Conservation (phyloP, 2,113 vertebrate genomes). For the Coregonus clupeaformis region DNA sequence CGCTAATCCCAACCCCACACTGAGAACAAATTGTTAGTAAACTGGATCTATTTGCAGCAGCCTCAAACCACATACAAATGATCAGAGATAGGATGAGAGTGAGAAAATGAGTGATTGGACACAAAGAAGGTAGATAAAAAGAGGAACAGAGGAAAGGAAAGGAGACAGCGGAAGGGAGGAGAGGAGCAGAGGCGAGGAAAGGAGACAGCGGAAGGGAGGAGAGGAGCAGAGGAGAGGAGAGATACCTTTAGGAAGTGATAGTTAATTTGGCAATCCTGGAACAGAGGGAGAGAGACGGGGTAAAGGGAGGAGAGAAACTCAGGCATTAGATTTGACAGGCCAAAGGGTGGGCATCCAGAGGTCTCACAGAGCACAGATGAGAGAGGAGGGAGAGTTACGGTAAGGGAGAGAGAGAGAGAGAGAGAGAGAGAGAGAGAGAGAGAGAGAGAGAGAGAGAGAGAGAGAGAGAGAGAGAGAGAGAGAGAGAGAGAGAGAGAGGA, state of each 20-base stretch:
- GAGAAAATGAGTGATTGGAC: neutral
- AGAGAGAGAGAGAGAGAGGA: neutral
- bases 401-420: neutral
- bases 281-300: constrained; percentile 36
- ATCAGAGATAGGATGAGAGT: constrained; percentile 15
- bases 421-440: constrained; percentile 15
- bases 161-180: constrained; percentile 10
- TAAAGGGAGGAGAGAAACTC: constrained; percentile 67
- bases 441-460: neutral
- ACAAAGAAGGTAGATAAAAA: neutral
- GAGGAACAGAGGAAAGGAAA: constrained; percentile 17
- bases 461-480: neutral
- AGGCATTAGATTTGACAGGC: constrained; percentile 63
- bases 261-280: constrained; percentile 78
- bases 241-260: constrained; percentile 78
- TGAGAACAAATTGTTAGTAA: constrained; percentile 49
- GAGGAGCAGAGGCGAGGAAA: no score
- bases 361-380: constrained; percentile 52
- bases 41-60: constrained; percentile 48
- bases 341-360: constrained; percentile 43
- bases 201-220: no score
- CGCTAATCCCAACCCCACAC: neutral
- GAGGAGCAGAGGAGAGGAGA: constrained; percentile 44
- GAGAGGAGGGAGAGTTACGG: constrained; percentile 34
- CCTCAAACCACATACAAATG: constrained; percentile 43